Percentiles rank a stretch among this genome's conserved stretches.
phyloP scores from a whole-genome alignment of 2,797 vertebrate genomes.

The Onychomys leucogaster region DNA sequence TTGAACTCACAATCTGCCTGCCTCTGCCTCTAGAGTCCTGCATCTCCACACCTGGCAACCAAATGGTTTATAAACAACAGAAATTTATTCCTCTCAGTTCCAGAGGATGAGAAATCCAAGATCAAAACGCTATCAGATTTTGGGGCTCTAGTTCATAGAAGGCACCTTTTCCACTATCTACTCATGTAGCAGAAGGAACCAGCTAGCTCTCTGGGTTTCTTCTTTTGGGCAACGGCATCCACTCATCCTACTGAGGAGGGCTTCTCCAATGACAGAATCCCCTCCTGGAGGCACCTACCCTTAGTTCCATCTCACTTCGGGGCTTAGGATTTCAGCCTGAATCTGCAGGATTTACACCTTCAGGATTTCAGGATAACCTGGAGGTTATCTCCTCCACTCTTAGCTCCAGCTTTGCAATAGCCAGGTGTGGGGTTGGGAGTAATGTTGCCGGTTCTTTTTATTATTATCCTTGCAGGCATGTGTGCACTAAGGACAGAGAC shows the following conservation, averaged over 20 bases:
- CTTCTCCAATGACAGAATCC: too few relatives aligned
- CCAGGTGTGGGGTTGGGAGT: not conserved
- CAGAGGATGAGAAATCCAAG: not conserved
- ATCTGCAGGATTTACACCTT: not conserved
- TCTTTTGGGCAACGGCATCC: not conserved
- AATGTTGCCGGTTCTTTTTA: not conserved
- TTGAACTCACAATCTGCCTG: not conserved
- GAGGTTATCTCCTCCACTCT: not conserved
- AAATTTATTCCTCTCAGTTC: not conserved
- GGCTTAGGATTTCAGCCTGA: not conserved
- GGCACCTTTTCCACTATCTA: not conserved
- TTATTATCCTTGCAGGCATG: conserved; percentile 25
- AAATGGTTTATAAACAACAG: not conserved
- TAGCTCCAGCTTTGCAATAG: not conserved
- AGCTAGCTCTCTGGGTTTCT: not conserved
- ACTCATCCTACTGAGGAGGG: not conserved
- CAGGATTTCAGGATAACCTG: not conserved
- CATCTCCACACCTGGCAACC: not conserved
- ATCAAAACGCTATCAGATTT: not conserved
- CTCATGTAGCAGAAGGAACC: not conserved
- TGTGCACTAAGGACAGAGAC: not conserved
- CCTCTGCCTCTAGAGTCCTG: not conserved
- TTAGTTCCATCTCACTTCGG: not conserved
- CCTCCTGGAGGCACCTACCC: too few relatives aligned
- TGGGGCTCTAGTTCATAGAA: not conserved